These are phyloP conservation scores for Alligator mississippiensis DNA, from an alignment of 2,113 vertebrate genomes.

Conservation along the genomic window DNA sequence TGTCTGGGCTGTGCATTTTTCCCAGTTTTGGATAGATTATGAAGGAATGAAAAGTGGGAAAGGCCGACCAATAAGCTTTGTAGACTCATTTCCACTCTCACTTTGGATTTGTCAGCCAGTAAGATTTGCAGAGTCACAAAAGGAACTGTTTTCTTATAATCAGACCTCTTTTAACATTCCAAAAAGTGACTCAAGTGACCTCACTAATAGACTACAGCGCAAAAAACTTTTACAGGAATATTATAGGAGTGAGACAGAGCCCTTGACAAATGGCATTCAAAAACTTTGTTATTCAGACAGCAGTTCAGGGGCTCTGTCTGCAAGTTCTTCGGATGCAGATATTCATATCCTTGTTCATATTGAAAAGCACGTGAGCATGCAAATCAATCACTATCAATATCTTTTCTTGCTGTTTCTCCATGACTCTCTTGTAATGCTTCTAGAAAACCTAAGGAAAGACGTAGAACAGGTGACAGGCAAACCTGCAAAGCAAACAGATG, in stretches of 20 bases:
- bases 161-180: conserved; percentile 72
- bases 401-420: conserved; percentile 92
- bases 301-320: conserved; percentile 61
- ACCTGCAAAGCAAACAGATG: conserved; percentile 76
- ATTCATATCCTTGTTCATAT: conserved; percentile 90
- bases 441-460: conserved; percentile 91
- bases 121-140: conserved; percentile 85
- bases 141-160: conserved; percentile 70
- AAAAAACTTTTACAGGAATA: conserved; percentile 93
- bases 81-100: conserved; percentile 95
- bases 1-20: conserved; percentile 94
- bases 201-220: conserved; percentile 86
- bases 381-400: conserved; percentile 96
- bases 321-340: conserved; percentile 80
- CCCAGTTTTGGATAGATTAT: conserved; percentile 98
- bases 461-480: conserved; percentile 86
- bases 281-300: conserved; percentile 78
- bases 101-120: conserved; percentile 93
- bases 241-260: conserved; percentile 84
- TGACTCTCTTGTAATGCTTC: conserved; percentile 88
- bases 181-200: conserved; percentile 86
- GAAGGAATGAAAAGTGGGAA: conserved; percentile 90
- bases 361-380: conserved; percentile 91
- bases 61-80: conserved; percentile 90
- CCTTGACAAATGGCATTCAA: conserved; percentile 78